Evolutionary conservation across 1,140 invertebrate species (phyloP).

Genomic region (Drosophila trapezifrons): DNA sequence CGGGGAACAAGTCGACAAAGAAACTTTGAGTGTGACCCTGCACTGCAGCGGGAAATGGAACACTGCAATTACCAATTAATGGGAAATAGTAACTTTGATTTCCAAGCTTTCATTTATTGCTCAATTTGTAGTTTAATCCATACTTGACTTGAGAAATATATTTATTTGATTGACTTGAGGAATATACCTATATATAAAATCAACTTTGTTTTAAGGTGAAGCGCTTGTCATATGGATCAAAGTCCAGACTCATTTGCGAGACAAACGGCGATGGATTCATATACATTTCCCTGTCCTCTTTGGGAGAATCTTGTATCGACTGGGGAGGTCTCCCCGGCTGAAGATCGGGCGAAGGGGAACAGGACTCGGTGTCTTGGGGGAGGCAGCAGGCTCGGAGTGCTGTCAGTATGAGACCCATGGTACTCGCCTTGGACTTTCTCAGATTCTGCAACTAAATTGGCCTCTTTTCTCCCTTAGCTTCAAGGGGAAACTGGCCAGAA

Average conservation of each 20-base stretch:
- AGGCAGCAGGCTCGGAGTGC: slow-evolving; percentile 5
- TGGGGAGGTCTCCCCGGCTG: background rate
- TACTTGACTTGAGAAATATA: background rate
- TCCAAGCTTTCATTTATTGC: background rate
- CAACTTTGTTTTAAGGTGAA: slow-evolving; percentile 25
- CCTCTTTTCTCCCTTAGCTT: background rate
- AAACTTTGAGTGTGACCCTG: slow-evolving; percentile 41
- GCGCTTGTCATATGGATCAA: slow-evolving; percentile 61
- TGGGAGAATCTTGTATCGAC: background rate
- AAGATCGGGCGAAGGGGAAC: background rate
- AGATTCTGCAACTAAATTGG: background rate
- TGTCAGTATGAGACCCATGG: slow-evolving; percentile 9
- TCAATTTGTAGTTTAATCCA: background rate
- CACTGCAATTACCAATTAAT: slow-evolving; percentile 12
- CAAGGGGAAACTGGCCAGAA: background rate
- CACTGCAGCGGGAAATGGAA: background rate
- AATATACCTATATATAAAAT: background rate
- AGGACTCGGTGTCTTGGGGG: background rate
- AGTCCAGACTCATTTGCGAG: slow-evolving; percentile 54
- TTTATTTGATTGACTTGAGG: background rate
- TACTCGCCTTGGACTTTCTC: too few relatives aligned
- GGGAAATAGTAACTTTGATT: slow-evolving; percentile 1
- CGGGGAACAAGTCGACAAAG: background rate
- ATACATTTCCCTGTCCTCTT: background rate
- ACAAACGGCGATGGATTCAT: slow-evolving; percentile 13